Evolutionary conservation across 2,797 vertebrate genomes (phyloP), one percentile per base, ranked within the genome.

Genomic region (Lepilemur septentrionalis): DNA sequence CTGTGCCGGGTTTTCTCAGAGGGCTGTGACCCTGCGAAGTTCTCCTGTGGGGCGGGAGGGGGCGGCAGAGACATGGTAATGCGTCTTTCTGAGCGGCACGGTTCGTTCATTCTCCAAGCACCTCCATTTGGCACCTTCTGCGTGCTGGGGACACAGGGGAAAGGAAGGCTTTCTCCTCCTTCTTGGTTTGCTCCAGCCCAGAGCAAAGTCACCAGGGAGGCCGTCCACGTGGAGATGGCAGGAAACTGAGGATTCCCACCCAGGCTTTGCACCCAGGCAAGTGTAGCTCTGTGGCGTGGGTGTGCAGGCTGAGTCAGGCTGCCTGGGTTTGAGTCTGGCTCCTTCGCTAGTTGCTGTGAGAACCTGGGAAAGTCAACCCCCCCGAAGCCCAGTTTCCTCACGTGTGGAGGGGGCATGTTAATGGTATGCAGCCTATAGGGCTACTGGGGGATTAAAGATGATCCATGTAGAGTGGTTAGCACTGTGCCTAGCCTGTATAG

Each of bases 1-100:
- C 35, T n/a, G 23, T 63, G 2, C 5, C 6, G 28, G 17, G 2
- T 9, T 23, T 22, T 81, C 13, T 43, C 57, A 13, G 2, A 41
- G 2, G 9, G 38, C 23, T 57, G 20, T 20, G 65, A 57, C 50
- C 43, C 32, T 1, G 61, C 73, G 92, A 63, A 81, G 25, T 95
- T 96, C 90, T 67, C 75, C 30, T 52, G 59, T 79, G 7, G 38
- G 82, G 22, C 96, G 63, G 72, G 12, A 95, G 97, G 61, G 95
- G 92, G 93, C 84, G 72, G 87, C 92, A 96, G 88, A 93, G 76
- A 90, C 94, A n/a, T 2, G 48, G 7, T 15, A 92, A 89, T 52
- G 46, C 1, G 7, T 81, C 61, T 48, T 61, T 84, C 25, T 28
- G 3, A 7, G 57, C n/a, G 12, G 75, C 46, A 18, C 0, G 0